Percentiles rank a stretch among this genome's conserved stretches.
These are phyloP conservation scores for Brenthis ino DNA, from an alignment of 2,888 invertebrate genomes.

Conservation along the genomic window DNA sequence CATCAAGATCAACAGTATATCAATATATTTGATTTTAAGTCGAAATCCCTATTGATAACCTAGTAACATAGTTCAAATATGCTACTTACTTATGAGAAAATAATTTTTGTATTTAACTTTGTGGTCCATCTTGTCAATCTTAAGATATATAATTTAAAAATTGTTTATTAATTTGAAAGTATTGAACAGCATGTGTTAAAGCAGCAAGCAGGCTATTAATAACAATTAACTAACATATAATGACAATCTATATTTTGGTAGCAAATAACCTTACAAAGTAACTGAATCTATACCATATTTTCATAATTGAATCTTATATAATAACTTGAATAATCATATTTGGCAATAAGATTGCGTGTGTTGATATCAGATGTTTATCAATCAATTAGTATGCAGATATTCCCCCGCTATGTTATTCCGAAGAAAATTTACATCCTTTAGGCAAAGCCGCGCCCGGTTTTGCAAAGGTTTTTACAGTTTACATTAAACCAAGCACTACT, in stretches of 20 bases:
- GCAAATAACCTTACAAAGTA: background rate
- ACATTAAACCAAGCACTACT: background rate
- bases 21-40: too few species aligned
- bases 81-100: too few species aligned
- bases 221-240: background rate
- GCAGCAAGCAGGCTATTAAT: background rate
- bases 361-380: slow-evolving; percentile 25
- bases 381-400: slow-evolving; percentile 22
- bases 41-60: too few species aligned
- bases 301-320: background rate
- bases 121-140: too few species aligned
- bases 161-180: background rate
- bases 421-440: slow-evolving; percentile 24
- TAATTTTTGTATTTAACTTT: too few species aligned
- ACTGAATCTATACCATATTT: slow-evolving; percentile 1
- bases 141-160: too few species aligned
- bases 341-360: slow-evolving; percentile 13
- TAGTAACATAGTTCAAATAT: too few species aligned
- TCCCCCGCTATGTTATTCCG: slow-evolving; percentile 15
- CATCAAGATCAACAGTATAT: too few species aligned
- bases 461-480: slow-evolving; percentile 15
- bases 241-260: too few species aligned
- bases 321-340: slow-evolving; percentile 24
- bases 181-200: slow-evolving; percentile 7
- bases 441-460: background rate